These are phyloP conservation scores for Cynocephalus volans DNA, from an alignment of 2,113 vertebrate genomes.

Conservation along the genomic window DNA sequence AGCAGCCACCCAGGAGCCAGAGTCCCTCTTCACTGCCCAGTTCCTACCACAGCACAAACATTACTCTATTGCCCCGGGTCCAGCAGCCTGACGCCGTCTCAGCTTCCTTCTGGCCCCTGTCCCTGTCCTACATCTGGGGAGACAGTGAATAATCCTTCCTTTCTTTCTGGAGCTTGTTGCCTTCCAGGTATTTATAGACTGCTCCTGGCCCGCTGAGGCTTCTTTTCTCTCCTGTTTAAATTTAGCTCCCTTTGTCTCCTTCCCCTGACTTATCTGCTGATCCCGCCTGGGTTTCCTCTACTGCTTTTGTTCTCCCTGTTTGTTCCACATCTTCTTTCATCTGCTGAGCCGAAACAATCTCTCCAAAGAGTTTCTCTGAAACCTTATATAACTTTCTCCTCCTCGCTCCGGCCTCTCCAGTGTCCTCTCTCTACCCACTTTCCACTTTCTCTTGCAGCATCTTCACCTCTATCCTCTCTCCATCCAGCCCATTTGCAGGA, in stretches of 20 bases:
- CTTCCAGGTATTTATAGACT: slow-evolving; percentile 84
- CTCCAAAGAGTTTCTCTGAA: not conserved
- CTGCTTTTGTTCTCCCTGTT: slow-evolving; percentile 75
- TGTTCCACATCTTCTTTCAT: slow-evolving; percentile 75
- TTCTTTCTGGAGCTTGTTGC: slow-evolving; percentile 80
- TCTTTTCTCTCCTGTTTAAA: slow-evolving; percentile 79
- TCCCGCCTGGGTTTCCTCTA: slow-evolving; percentile 71
- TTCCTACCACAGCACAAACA: not conserved
- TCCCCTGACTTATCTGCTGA: slow-evolving; percentile 76
- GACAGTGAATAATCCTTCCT: slow-evolving; percentile 80
- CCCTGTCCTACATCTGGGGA: slow-evolving; percentile 79
- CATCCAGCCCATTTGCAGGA: not conserved
- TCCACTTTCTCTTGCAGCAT: slow-evolving; percentile 30
- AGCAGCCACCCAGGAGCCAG: not conserved
- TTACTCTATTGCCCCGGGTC: not conserved
- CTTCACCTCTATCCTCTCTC: not conserved
- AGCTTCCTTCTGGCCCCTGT: slow-evolving; percentile 73
- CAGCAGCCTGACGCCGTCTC: slow-evolving; percentile 55
- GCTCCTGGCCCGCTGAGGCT: slow-evolving; percentile 69
- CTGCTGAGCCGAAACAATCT: slow-evolving; percentile 13
- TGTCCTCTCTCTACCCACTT: slow-evolving; percentile 9
- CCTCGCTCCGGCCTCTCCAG: not conserved
- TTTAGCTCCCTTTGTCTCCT: slow-evolving; percentile 84
- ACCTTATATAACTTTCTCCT: slow-evolving; percentile 72
- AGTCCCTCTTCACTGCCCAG: not conserved